Percentiles rank a stretch among this genome's conserved stretches.
Evolutionary conservation across 2,797 vertebrate genomes (phyloP).

Genomic region (Discoglossus pictus): DNA sequence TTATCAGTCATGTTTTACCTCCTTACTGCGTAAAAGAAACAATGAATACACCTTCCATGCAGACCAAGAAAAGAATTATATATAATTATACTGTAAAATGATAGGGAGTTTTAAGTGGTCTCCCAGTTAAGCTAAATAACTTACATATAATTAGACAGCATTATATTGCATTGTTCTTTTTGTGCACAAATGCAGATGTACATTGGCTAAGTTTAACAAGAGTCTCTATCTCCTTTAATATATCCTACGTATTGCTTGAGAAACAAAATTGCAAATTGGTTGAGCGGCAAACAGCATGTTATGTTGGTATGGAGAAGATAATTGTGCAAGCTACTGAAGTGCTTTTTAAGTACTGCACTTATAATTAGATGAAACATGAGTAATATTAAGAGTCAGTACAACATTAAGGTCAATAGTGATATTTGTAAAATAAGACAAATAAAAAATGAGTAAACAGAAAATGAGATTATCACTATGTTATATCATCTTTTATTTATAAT

Average conservation of each 20-base stretch:
- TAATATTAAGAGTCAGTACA: background rate
- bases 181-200: background rate
- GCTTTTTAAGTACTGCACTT: background rate
- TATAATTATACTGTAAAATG: too few relatives aligned
- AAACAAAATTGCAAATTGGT: background rate
- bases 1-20: too few relatives aligned
- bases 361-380: background rate
- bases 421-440: too few relatives aligned
- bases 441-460: too few relatives aligned
- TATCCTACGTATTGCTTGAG: conserved; percentile 3
- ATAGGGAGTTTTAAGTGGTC: too few relatives aligned
- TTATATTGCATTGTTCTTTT: conserved; percentile 6
- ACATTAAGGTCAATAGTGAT: too few relatives aligned
- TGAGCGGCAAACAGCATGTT: conserved; percentile 4
- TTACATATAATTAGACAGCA: background rate
- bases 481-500: too few relatives aligned
- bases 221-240: background rate
- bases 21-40: too few relatives aligned
- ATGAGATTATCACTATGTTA: too few relatives aligned
- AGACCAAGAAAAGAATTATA: too few relatives aligned
- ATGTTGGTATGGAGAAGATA: background rate
- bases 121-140: too few relatives aligned
- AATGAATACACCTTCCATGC: too few relatives aligned
- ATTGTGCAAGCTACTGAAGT: conserved; percentile 1
- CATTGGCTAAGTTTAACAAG: background rate